These are phyloP conservation scores for Epizoanthus illoricatus DNA, from an alignment of 92 coral and sea anemone genomes.

Conservation along the genomic window DNA sequence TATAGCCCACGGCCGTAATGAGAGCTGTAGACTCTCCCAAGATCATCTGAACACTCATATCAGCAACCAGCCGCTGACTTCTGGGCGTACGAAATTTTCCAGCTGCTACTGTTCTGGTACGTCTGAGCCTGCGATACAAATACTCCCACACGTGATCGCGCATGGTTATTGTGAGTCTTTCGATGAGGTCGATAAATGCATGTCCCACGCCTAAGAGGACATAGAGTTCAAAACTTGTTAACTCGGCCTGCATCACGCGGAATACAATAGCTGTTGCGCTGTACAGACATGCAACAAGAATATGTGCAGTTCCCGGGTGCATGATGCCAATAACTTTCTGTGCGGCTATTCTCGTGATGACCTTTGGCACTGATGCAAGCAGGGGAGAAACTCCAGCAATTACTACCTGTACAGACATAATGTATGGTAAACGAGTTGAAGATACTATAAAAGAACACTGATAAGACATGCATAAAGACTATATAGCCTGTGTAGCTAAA, in stretches of 20 bases:
- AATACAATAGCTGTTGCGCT: conserved; percentile 53
- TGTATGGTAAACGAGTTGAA: not conserved
- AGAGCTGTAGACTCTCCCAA: conserved; percentile 57
- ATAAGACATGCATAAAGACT: too few relatives aligned
- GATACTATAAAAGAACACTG: not conserved
- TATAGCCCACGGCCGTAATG: conserved; percentile 44
- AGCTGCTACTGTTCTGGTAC: not conserved
- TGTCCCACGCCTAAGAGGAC: conserved; percentile 52
- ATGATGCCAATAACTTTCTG: conserved; percentile 38
- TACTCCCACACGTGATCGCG: conserved; percentile 57
- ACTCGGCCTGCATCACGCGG: conserved; percentile 70
- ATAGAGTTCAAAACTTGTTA: conserved; percentile 49
- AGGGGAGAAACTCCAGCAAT: conserved; percentile 53
- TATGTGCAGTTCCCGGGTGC: conserved; percentile 56
- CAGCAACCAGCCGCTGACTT: conserved; percentile 58
- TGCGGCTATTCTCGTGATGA: conserved; percentile 52
- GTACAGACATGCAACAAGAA: conserved; percentile 50
- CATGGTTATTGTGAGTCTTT: conserved; percentile 48
- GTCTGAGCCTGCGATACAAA: conserved; percentile 19
- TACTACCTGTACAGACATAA: conserved; percentile 16
- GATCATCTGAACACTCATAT: conserved; percentile 55
- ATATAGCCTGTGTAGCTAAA: too few relatives aligned
- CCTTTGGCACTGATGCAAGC: conserved; percentile 47
- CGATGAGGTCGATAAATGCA: conserved; percentile 48
- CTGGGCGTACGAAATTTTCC: conserved; percentile 43